These are phyloP conservation scores for Ormyrus thymus DNA, from an alignment of 2,888 invertebrate genomes.

Conservation along the genomic window DNA sequence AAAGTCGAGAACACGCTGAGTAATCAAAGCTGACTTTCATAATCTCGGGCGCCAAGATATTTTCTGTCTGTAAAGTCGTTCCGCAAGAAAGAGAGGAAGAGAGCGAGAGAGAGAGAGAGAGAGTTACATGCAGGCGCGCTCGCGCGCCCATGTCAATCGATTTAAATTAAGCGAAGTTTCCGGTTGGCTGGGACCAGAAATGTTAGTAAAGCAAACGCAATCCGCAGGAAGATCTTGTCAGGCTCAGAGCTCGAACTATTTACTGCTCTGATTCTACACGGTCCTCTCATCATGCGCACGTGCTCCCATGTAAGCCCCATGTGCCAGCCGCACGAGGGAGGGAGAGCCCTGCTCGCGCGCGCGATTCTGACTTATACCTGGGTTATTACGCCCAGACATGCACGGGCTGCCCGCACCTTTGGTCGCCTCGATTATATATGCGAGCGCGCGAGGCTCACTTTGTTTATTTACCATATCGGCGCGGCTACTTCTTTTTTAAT, in stretches of 20 bases:
- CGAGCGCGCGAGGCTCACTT: background rate
- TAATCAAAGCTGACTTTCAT: conserved; percentile 54
- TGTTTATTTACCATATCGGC: background rate
- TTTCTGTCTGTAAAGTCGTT: conserved; percentile 15
- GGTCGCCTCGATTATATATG: conserved; percentile 25
- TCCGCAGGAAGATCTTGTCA: conserved; percentile 56
- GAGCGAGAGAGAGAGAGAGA: conserved; percentile 9
- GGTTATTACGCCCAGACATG: conserved; percentile 48
- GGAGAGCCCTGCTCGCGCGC: background rate
- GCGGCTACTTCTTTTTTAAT: conserved; percentile 18
- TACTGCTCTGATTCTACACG: conserved; percentile 48
- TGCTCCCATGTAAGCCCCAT: conserved; percentile 39
- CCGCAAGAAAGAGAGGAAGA: background rate
- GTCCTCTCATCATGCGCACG: conserved; percentile 49
- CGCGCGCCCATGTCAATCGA: conserved; percentile 52
- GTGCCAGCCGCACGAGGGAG: conserved; percentile 43
- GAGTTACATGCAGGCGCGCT: conserved; percentile 36
- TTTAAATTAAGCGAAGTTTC: conserved; percentile 57
- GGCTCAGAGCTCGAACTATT: conserved; percentile 54
- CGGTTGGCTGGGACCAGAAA: conserved; percentile 49
- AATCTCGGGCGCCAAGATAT: conserved; percentile 38
- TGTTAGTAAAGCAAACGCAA: conserved; percentile 53
- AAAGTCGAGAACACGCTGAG: conserved; percentile 48
- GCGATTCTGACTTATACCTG: conserved; percentile 51
- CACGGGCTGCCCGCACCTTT: conserved; percentile 20